phyloP scores from a whole-genome alignment of 2,113 vertebrate species.

The Calypte anna region DNA sequence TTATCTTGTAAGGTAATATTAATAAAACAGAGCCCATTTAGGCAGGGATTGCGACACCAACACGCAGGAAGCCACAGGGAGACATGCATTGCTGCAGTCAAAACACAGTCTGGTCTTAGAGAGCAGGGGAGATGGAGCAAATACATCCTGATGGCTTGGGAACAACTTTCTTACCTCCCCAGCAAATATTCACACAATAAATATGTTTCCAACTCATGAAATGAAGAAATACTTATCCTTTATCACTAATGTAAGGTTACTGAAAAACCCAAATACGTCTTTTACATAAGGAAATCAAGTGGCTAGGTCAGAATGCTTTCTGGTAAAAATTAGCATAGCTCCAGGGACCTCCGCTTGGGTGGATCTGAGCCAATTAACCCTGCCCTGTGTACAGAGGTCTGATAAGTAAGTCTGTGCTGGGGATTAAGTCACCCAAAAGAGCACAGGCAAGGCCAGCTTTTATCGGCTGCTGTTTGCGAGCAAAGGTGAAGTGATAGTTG shows the following conservation, averaged over 20 bases:
- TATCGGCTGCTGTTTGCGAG: constrained; percentile 57
- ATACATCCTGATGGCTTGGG: background rate
- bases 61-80: background rate
- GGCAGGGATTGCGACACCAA: background rate
- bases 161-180: constrained; percentile 6
- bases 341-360: background rate
- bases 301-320: background rate
- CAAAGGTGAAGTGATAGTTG: constrained; percentile 47
- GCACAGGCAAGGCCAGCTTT: constrained; percentile 46
- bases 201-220: background rate
- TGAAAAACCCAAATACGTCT: background rate
- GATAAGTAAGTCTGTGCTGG: constrained; percentile 10
- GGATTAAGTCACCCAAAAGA: constrained; percentile 54
- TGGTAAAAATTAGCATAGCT: constrained; percentile 47
- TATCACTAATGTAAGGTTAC: constrained; percentile 17
- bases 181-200: background rate
- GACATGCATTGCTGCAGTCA: background rate
- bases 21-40: background rate
- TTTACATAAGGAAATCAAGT: constrained; percentile 2
- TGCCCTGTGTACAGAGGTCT: constrained; percentile 30
- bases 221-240: constrained; percentile 1
- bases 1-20: constrained; percentile 10
- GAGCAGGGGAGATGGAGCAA: background rate
- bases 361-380: constrained; percentile 38
- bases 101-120: background rate